A percentile compares a stretch with the other conserved stretches of the same genome.
phyloP scores from a whole-genome alignment of 2,888 invertebrate species.

The Athrips mouffetella region DNA sequence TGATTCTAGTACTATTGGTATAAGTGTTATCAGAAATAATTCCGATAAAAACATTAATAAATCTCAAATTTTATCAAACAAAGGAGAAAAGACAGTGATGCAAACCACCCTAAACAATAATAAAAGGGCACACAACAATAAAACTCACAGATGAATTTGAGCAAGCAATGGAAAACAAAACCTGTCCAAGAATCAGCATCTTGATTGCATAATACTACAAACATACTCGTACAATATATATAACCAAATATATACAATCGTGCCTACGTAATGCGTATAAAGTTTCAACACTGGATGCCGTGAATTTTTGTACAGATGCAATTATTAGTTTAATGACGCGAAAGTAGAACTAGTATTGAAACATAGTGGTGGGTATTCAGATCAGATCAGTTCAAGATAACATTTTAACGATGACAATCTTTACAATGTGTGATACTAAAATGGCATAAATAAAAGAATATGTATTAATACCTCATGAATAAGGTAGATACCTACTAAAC shows the following conservation, averaged over 20 bases:
- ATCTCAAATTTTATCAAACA: no score
- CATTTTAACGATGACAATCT: conserved; percentile 11
- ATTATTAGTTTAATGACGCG: conserved; percentile 5
- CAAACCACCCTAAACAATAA: no score
- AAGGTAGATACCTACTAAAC: background rate
- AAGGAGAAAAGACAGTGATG: no score
- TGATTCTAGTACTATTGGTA: background rate
- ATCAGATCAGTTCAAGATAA: conserved; percentile 16
- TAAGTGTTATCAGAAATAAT: background rate
- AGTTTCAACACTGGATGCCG: conserved; percentile 13
- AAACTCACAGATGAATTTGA: no score
- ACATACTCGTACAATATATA: conserved; percentile 28
- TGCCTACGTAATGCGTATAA: conserved; percentile 14
- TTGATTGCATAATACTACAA: conserved; percentile 28
- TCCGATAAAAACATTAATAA: no score
- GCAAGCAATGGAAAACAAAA: background rate
- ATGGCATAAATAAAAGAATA: background rate
- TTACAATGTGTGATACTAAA: background rate
- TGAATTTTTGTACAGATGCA: conserved; percentile 11
- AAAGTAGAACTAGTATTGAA: conserved; percentile 11
- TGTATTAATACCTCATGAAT: background rate
- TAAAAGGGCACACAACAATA: no score
- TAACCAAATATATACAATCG: conserved; percentile 26
- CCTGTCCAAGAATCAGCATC: conserved; percentile 15
- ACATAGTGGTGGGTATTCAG: conserved; percentile 11